Base-by-base conservation (phyloP, 2,113 vertebrate species). In the Haemorhous mexicanus region DNA sequence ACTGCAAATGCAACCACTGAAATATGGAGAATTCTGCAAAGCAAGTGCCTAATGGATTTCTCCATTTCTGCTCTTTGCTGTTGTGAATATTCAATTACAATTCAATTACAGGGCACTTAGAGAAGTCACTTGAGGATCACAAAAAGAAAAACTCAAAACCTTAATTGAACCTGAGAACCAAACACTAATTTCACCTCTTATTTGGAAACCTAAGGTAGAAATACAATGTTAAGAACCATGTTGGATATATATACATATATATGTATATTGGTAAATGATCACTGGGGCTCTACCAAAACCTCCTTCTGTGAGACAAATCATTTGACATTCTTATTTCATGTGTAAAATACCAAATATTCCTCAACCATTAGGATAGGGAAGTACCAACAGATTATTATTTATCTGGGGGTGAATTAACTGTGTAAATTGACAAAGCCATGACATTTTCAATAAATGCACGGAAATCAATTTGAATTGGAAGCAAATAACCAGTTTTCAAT, bases 341-440 rank as follows among this genome's bases (percentile, higher is more conserved):
- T 3, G 13, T 43, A 58, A 84, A 93, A 89, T 27, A 50, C 8
- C 10, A 75, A 82, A 74, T 50, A 87, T 33, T 64, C 26, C 17
- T 28, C 37, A 79, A 22, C 7, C 11, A 37, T 17, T 12, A 58
- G 4, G 32, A 56, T 1, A 44, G 18, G n/a, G 35, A 94, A n/a
- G 27, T 43, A 67, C 7, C 14, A 63, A 33, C 1, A 12, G 23
- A 52, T 43, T 61, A 59, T 21, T 37, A 35, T 44, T 73, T 33
- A 33, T 68, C 4, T 22, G 35, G 13, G 26, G 21, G 21, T 33
- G 66, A 91, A 79, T 61, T 49, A 62, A 77, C 53, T 30, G 18
- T 62, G 37, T 33, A 56, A 76, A 16, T 46, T 39, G 53, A 35
- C 0, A 82, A 49, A n/a, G 26, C 19, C n/a, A 35, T 0, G 0